Evolutionary conservation across 2,888 invertebrate species (phyloP), one percentile per base, ranked within the genome.

Genomic region (Cyrtodaria siliqua): DNA sequence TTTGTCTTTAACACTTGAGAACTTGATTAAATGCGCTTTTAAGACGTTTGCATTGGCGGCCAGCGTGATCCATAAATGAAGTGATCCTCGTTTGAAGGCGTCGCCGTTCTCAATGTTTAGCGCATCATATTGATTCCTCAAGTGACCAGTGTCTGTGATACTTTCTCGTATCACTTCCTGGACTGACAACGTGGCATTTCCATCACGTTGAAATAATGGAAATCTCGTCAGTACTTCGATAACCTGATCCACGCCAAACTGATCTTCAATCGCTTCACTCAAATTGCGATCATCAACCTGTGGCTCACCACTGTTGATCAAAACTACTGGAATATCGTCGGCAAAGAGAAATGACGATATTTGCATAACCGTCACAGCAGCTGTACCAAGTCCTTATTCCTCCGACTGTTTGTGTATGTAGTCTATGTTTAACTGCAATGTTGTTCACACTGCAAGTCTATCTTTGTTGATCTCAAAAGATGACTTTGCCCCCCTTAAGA

Each of bases 151-250:
- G 24, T 59, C 59, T 42, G 33, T 33, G 9, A 78, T 26, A 12
- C 18, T 57, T 14, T 73, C 66, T 38, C 73, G n/a, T 9, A 78
- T 55, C n/a, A 78, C 73, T 18, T 73, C 73, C 40, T 78, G 78
- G 1, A 78, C 78, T 23, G 69, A 47, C 12, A 33, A 8, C 4
- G 4, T 33, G 33, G 33, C 33, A 33, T 4, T 8, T 4, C 12
- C 33, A 33, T 33, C 33, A 8, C 33, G 33, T 33, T 33, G 33
- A 33, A 33, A 33, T 4, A 33, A 12, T 8, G 33, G 12, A 33
- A 33, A 33, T 12, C 33, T 33, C 6, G 33, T 33, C 12, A 33
- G 12, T 33, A 78, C 57, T 50, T 56, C 57, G 8, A 47, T 29
- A 3, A 78, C 27, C 47, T 78, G 72, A 14, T 73, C 61, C 1